Evolutionary conservation across 2,888 invertebrate genomes (phyloP), one percentile per base, ranked within the genome.

Genomic region (Cheiracanthium punctorium): DNA sequence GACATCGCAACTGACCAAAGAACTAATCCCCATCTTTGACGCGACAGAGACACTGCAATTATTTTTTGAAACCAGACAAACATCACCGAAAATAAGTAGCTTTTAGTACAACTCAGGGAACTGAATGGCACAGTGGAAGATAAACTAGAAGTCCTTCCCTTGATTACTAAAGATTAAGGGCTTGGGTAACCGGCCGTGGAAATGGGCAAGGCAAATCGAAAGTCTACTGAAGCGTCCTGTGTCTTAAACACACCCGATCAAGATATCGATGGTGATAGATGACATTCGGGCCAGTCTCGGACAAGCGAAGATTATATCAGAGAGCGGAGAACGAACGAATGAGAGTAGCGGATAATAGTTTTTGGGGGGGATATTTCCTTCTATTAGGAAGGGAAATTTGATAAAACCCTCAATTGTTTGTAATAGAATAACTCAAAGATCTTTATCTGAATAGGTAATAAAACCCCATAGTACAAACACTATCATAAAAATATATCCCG

Each of bases 191-290:
- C 4, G 32, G 17, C n/a, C 12, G 30, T 7, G 1, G 14, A 48
- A 48, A 48, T 48, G 43, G 43, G 14, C 43, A 48, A 48, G 2
- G 58, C 24, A 58, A 58, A 58, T 58, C 58, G 58, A 58, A 58
- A 58, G 24, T 58, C 67, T 32, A 67, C n/a, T n/a, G 32, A n/a
- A 67, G 17, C 30, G 67, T 30, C 12, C 17, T 4, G 32, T 32
- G 32, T 32, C 30, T n/a, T 67, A 30, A 67, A 67, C 30, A 17
- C 30, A 67, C n/a, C 67, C 32, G 30, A 67, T 67, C 67, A 67
- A 32, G 67, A 67, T 67, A 58, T 67, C 67, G 32, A 67, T n/a
- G 17, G 30, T 32, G 67, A 67, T 67, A 12, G 32, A 67, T 67
- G 30, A 32, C 5, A 67, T 29, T 28, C 28, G 0, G 0, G 12